Evolutionary conservation across 1,140 invertebrate genomes (phyloP).

Genomic region (Drosophila santomea): DNA sequence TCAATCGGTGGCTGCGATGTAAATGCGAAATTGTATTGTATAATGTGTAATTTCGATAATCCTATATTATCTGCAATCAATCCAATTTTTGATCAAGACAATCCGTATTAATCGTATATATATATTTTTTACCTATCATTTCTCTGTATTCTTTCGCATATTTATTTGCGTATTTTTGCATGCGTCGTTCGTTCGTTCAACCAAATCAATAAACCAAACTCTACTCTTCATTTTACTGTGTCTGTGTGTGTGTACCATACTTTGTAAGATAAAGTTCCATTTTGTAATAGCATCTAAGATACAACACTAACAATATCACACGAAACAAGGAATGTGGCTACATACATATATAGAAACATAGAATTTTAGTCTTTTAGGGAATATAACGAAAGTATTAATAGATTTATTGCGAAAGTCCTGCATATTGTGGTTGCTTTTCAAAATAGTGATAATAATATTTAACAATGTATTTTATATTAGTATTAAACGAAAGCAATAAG

Average conservation of each 20-base stretch:
- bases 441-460: too few species aligned
- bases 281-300: conserved; percentile 63
- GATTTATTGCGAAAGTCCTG: too few species aligned
- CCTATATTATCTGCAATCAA: conserved; percentile 17
- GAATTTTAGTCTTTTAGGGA: too few species aligned
- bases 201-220: conserved; percentile 47
- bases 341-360: too few species aligned
- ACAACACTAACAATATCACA: conserved; percentile 46
- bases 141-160: conserved; percentile 73
- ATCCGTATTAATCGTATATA: conserved; percentile 47
- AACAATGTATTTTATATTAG: too few species aligned
- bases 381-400: too few species aligned
- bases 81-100: conserved; percentile 37
- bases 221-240: conserved; percentile 78
- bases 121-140: conserved; percentile 58
- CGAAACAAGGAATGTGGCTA: conserved; percentile 3
- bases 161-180: conserved; percentile 77
- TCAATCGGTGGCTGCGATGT: conserved; percentile 1
- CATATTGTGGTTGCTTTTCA: too few species aligned
- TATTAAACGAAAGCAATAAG: too few species aligned
- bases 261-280: conserved; percentile 78
- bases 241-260: conserved; percentile 79
- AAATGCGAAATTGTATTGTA: conserved; percentile 24
- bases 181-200: conserved; percentile 73
- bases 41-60: conserved; percentile 28